These are phyloP conservation scores for Podocnemis expansa DNA, from an alignment of 2,113 vertebrate species.

Conservation along the genomic window DNA sequence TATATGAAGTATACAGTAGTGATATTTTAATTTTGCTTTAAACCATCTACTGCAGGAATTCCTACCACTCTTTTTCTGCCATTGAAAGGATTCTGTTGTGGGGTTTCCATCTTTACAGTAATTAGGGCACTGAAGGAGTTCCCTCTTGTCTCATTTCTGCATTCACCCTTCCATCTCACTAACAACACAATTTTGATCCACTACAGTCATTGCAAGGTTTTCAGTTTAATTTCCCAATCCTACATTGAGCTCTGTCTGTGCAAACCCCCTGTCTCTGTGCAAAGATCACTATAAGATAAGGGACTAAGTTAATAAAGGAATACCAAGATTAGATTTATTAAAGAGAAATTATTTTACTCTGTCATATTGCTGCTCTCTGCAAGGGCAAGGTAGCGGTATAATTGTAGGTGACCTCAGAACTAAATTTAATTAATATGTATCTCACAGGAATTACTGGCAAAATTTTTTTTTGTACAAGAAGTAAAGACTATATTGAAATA, in stretches of 20 bases:
- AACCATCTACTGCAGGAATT: background rate
- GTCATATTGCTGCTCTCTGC: background rate
- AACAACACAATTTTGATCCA: background rate
- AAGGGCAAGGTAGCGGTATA: background rate
- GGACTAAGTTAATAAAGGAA: background rate
- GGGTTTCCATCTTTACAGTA: background rate
- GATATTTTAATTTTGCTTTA: background rate
- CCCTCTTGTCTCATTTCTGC: background rate
- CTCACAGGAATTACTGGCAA: background rate
- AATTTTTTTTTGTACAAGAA: background rate
- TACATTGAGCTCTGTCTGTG: background rate
- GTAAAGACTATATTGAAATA: background rate
- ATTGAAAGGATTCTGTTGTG: background rate
- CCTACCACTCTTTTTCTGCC: background rate
- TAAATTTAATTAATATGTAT: background rate
- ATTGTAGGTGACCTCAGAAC: background rate
- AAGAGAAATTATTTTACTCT: background rate
- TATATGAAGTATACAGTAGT: background rate
- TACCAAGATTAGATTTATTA: background rate
- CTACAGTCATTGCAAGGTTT: background rate
- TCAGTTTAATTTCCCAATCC: background rate
- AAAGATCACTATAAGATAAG: background rate
- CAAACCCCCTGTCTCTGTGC: background rate
- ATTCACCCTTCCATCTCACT: background rate
- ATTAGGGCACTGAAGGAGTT: background rate